Evolutionary conservation across 2,797 vertebrate species (phyloP).

Genomic region (Eremophila alpestris): DNA sequence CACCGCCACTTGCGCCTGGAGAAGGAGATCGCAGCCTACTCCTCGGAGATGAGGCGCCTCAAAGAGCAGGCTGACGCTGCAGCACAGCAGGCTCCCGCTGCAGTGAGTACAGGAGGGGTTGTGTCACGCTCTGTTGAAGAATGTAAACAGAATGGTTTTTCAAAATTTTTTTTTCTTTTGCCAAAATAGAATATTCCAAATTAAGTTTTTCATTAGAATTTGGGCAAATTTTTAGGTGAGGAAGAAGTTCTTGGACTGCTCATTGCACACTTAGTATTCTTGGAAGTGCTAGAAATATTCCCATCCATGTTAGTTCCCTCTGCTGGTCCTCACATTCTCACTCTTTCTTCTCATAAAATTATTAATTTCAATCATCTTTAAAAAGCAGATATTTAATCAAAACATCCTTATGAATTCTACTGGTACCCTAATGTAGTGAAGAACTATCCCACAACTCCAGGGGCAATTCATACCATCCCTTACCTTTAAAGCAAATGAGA

Average conservation of each 20-base stretch:
- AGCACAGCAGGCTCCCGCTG: slow-evolving; percentile 71
- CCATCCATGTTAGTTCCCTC: neutral
- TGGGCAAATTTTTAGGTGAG: neutral
- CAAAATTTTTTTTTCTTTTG: neutral
- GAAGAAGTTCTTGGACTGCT: neutral
- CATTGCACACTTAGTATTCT: neutral
- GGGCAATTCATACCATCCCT: neutral
- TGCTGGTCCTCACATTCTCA: neutral
- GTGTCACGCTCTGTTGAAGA: neutral
- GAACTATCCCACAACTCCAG: neutral
- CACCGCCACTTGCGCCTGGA: slow-evolving; percentile 83
- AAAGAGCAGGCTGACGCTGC: slow-evolving; percentile 79
- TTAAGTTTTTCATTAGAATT: neutral
- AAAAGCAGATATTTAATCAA: neutral
- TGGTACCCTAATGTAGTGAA: neutral
- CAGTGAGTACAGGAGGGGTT: slow-evolving; percentile 65
- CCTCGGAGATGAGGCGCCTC: slow-evolving; percentile 78
- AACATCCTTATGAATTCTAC: neutral
- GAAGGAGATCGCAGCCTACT: slow-evolving; percentile 78
- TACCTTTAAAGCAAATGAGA: neutral
- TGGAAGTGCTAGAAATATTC: neutral
- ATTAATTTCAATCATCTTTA: neutral
- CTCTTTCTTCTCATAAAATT: neutral
- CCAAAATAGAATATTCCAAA: neutral
- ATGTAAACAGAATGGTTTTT: rapidly evolving